A percentile compares a stretch with the other conserved stretches of the same genome.
These are phyloP conservation scores for Galeopsomyia nigrocyanea DNA, from an alignment of 2,888 invertebrate species.

Conservation along the genomic window DNA sequence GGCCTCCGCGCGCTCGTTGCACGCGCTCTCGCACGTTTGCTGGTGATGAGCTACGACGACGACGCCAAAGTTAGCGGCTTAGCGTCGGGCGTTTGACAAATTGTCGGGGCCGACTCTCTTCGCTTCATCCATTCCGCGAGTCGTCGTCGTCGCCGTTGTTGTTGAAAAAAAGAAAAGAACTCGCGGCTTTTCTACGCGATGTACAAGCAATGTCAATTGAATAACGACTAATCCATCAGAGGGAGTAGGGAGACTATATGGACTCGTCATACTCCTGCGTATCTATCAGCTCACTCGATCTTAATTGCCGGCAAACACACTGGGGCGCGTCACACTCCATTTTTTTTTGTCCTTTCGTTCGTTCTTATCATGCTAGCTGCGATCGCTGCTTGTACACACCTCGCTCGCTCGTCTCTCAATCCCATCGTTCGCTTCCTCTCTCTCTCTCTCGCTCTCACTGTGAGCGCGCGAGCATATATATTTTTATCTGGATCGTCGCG, in stretches of 20 bases:
- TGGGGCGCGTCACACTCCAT: no score
- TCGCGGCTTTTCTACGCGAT: background rate
- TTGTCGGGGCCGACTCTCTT: constrained; percentile 47
- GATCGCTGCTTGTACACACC: no score
- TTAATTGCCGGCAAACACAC: no score
- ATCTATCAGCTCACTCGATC: no score
- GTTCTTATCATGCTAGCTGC: no score
- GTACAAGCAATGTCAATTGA: background rate
- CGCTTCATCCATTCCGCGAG: constrained; percentile 14
- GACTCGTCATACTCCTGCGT: no score
- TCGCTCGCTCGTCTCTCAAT: constrained; percentile 30
- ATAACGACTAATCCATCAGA: no score
- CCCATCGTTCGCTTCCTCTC: constrained; percentile 10
- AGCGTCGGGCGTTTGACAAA: constrained; percentile 61
- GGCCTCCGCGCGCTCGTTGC: background rate
- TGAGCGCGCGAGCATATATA: background rate
- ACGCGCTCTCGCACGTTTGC: constrained; percentile 39
- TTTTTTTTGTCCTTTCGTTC: no score
- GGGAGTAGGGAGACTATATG: no score
- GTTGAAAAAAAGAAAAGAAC: background rate
- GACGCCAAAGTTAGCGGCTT: constrained; percentile 57
- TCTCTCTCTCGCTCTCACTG: no score
- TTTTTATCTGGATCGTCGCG: background rate
- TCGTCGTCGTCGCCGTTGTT: background rate
- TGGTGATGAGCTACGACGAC: constrained; percentile 56